Conservation (phyloP, 2,888 invertebrate genomes). For the Yponomeuta malinellus region DNA sequence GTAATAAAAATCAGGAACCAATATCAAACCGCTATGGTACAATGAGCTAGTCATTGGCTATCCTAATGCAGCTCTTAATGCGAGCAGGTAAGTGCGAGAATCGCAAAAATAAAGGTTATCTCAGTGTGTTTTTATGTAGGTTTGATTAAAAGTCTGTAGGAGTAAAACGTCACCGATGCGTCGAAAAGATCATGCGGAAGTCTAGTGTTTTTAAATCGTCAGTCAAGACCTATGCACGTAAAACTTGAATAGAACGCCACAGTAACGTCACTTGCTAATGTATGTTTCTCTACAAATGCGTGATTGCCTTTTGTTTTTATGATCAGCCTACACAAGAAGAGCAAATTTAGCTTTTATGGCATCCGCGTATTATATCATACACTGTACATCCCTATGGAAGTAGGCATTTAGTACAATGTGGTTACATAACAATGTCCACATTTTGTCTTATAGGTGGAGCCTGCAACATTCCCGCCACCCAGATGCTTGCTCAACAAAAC, state of each 20-base stretch:
- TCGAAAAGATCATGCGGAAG: conserved; percentile 22
- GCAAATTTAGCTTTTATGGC: neutral
- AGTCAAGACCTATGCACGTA: neutral
- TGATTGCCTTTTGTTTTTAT: conserved; percentile 3
- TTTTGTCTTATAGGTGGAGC: neutral
- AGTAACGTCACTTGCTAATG: conserved; percentile 4
- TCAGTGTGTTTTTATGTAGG: neutral
- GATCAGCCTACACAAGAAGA: neutral
- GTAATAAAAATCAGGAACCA: conserved; percentile 12
- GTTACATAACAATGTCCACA: neutral
- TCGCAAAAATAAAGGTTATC: too few species aligned
- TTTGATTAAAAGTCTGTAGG: too few species aligned
- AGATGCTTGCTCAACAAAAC: conserved; percentile 6
- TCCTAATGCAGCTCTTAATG: too few species aligned
- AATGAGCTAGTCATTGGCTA: too few species aligned
- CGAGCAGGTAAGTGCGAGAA: too few species aligned
- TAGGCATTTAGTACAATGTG: neutral
- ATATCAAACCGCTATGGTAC: neutral
- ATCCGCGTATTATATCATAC: neutral
- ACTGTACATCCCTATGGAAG: too few species aligned
- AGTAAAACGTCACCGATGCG: conserved; percentile 14
- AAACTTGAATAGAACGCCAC: neutral
- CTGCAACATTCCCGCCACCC: neutral
- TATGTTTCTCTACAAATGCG: neutral
- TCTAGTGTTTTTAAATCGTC: neutral